Evolutionary conservation across 2,797 vertebrate species (phyloP).

Genomic region (Oreochromis mossambicus): DNA sequence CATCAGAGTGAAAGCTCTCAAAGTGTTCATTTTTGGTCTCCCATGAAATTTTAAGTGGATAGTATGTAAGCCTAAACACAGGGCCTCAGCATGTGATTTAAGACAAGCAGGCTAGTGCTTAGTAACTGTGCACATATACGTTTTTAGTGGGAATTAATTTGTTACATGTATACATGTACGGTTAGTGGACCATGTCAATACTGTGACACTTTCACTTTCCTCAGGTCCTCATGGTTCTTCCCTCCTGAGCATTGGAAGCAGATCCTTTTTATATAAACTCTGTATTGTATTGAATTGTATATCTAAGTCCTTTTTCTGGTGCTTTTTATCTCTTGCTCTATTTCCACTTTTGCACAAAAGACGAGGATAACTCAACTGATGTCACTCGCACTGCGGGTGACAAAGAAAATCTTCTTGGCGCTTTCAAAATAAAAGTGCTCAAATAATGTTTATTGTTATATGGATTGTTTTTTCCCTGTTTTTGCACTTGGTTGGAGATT

Average conservation of each 20-base stretch:
- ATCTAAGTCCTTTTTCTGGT: background rate
- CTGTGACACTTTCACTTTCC: background rate
- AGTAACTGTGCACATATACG: background rate
- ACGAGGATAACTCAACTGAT: background rate
- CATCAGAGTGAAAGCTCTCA: background rate
- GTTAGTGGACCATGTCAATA: background rate
- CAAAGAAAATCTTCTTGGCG: background rate
- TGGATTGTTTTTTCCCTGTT: background rate
- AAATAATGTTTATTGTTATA: background rate
- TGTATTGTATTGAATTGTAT: background rate
- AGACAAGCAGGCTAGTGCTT: background rate
- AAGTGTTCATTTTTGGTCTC: background rate
- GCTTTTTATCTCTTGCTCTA: background rate
- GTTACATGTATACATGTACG: background rate
- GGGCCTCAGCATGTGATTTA: background rate
- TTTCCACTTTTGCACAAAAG: constrained; percentile 4
- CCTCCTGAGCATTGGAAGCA: background rate
- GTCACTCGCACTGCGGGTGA: background rate
- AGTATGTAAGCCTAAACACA: background rate
- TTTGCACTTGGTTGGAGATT: background rate
- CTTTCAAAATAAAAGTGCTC: background rate
- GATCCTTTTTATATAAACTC: background rate
- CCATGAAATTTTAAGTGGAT: background rate
- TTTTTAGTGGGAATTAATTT: background rate
- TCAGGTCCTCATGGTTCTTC: background rate